Base-by-base conservation (phyloP, 2,113 vertebrate genomes). In the Urocolius indicus region DNA sequence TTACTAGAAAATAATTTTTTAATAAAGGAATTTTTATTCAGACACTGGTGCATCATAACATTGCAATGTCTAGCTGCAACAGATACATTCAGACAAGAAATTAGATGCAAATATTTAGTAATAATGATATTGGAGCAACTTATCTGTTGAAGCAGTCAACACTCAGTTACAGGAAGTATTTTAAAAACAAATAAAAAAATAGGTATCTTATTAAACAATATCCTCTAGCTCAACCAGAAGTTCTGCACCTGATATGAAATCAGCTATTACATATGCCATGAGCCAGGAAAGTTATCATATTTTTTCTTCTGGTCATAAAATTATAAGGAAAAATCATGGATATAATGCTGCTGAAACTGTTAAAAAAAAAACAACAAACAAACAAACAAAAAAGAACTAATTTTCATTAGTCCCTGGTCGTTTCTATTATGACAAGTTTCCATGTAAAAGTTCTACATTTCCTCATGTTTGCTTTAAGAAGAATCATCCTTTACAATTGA, bases 21-120 rank as follows among this genome's bases (percentile, higher is more conserved):
- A 77, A 58, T 76, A 86, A 83, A 68, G 16, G 16, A 32, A 58
- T 41, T 67, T 63, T 27, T 27, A 71, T 46, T 55, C 22, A 93
- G 38, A 21, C 13, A 36, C 4, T 67, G 13, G 29, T 58, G 24
- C 27, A 48, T 55, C 0, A 1, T 89, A 61, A 67, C 34, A 48
- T 11, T 41, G 27, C 14, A 46, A 15, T 36, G 54, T 43, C 46
- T 90, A 69, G 27, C 41, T 66, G 14, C 10, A 67, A n/a, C 29
- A 55, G 59, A 49, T 74, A 36, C 1, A 24, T 62, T 80, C 22
- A 89, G 11, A 45, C 9, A 81, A 86, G 18, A 87, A 89, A 51
- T 63, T 38, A 51, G 36, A 46, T 43, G 32, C 59, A 92, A 87
- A 81, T 75, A 78, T 81, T 78, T 84, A 38, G 84, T 38, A 90